A percentile compares a stretch with the other conserved stretches of the same genome.
These are phyloP conservation scores for Oreonectes daqikongensis DNA, from an alignment of 2,797 vertebrate species.

Conservation along the genomic window DNA sequence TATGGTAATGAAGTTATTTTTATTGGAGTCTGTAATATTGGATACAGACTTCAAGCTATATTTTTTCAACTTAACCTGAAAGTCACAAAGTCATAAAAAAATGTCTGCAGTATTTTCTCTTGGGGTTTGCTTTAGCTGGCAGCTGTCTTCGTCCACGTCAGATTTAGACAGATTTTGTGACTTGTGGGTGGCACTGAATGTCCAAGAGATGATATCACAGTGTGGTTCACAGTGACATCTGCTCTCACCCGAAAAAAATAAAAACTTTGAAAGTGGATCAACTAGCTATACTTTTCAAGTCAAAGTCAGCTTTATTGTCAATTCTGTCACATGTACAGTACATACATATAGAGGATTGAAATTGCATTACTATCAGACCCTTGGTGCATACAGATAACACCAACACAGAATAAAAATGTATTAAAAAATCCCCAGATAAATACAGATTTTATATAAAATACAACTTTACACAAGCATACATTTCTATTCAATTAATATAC, in stretches of 20 bases:
- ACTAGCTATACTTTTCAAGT: not conserved
- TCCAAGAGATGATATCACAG: slow-evolving; percentile 23
- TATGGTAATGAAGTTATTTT: not conserved
- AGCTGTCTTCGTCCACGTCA: slow-evolving; percentile 28
- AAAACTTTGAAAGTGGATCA: not conserved
- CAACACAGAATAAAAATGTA: too few species aligned
- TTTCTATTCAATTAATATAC: too few species aligned
- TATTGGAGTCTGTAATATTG: not conserved
- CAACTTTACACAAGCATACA: too few species aligned
- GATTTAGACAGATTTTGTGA: slow-evolving; percentile 21
- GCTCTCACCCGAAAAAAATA: slow-evolving; percentile 7
- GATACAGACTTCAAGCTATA: not conserved
- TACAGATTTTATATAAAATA: too few species aligned
- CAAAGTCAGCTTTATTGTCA: too few species aligned
- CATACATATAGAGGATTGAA: too few species aligned
- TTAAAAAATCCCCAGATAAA: too few species aligned
- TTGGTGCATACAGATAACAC: too few species aligned
- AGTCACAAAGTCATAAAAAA: not conserved
- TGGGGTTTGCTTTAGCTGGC: not conserved
- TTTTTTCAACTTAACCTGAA: not conserved
- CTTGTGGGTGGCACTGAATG: slow-evolving; percentile 27
- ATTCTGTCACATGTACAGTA: too few species aligned
- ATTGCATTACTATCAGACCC: too few species aligned
- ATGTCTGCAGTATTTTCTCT: slow-evolving; percentile 4
- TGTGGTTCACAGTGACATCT: slow-evolving; percentile 21